Evolutionary conservation across 1,140 invertebrate species (phyloP), one percentile per base, ranked within the genome.

Genomic region (Heterodera schachtii): DNA sequence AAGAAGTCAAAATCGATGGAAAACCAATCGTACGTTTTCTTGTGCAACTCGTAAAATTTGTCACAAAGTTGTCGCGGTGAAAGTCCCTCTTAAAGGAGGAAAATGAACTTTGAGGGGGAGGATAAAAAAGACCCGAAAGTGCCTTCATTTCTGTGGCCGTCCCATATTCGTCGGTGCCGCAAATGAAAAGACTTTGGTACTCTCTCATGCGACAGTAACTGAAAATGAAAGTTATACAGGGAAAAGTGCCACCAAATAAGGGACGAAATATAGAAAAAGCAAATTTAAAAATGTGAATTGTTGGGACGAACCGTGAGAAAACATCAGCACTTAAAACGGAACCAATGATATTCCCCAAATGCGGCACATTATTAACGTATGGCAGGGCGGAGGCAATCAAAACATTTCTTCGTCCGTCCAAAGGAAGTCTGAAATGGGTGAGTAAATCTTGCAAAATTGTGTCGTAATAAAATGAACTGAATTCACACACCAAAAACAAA

Each of bases 131-230:
- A 78, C 77, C 77, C 94, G 91, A 98, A 95, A 90, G 87, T 0
- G 97, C 98, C 91, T 99, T 99, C 8, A 96, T 98, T 92, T 99
- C 98, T 0, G 98, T 99, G 0, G 98, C 97, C 3, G 98, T 99
- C 5, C 98, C 98, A 90, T 99, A 99, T 90, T 99, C 98, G 91
- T 99, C 98, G 0, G 98, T 99, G 11, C 98, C 98, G 91, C 94
- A 95, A 81, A 99, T 93, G 85, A 93, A 97, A 0, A 99, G 90
- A 0, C 94, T 94, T 90, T 98, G 98, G 90, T 96, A 95, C 85
- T 94, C 95, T 84, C 94, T 93, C 57, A 96, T 90, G 5, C 96
- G 93, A 90, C 94, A 96, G 91, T 95, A 98, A 84, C 95, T 71
- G 41, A 4, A 31, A 41, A 41, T 13, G 8, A 41, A 31, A 70